These are phyloP conservation scores for Buceros bicornis DNA, from an alignment of 2,797 vertebrate species.

Conservation along the genomic window DNA sequence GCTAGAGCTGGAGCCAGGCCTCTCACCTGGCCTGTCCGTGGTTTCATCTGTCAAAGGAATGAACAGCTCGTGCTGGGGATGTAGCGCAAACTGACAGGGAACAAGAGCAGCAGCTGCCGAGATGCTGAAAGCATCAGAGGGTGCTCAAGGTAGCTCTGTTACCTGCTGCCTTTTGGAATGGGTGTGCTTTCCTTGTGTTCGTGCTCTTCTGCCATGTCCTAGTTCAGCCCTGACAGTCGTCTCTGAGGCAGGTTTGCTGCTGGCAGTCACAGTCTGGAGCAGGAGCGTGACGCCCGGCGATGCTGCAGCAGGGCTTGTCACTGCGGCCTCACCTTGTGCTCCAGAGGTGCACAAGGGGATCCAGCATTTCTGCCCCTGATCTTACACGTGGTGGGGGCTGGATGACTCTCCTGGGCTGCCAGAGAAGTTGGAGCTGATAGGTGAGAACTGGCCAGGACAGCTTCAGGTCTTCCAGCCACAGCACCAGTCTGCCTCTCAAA, in stretches of 20 bases:
- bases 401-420: neutral
- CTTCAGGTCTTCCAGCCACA: neutral
- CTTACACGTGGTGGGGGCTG: neutral
- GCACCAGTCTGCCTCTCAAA: rapidly evolving
- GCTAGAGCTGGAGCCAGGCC: neutral
- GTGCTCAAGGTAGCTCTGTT: neutral
- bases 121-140: neutral
- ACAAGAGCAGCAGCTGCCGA: neutral
- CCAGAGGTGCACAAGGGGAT: neutral
- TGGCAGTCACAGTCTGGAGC: rapidly evolving
- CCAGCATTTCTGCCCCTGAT: neutral
- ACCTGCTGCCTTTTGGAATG: neutral
- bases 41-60: constrained; percentile 23
- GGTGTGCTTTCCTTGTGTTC: neutral
- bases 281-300: neutral
- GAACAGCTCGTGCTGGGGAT: neutral
- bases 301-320: neutral
- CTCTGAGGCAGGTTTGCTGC: neutral
- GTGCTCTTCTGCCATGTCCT: neutral
- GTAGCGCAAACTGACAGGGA: neutral
- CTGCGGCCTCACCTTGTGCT: neutral
- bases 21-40: neutral
- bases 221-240: neutral
- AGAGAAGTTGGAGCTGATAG: neutral
- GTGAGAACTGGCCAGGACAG: neutral